These are phyloP conservation scores for Cheiracanthium punctorium DNA, from an alignment of 2,888 invertebrate genomes.

Conservation along the genomic window DNA sequence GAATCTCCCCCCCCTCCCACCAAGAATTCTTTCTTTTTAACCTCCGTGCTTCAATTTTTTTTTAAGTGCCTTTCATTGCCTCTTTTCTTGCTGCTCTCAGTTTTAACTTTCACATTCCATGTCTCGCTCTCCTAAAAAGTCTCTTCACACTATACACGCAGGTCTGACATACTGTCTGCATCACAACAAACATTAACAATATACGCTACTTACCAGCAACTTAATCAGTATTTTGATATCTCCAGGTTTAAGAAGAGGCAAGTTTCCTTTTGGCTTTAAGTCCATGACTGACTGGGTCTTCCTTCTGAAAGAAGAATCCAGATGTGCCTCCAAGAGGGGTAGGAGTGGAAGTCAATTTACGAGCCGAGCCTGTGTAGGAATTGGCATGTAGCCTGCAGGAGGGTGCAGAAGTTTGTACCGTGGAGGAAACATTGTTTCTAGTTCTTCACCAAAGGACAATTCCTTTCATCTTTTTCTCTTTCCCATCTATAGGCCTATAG, in stretches of 20 bases:
- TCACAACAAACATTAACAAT: no score
- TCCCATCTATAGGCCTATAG: slow-evolving; percentile 98
- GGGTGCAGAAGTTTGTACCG: slow-evolving; percentile 98
- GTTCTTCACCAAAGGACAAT: slow-evolving; percentile 96
- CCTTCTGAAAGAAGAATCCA: slow-evolving; percentile 95
- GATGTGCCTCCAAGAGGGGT: slow-evolving; percentile 85
- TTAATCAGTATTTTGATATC: slow-evolving; percentile 99
- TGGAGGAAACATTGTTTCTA: slow-evolving; percentile 97
- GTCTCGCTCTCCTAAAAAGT: no score
- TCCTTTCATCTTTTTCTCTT: slow-evolving; percentile 98
- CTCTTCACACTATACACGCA: no score
- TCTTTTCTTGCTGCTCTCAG: no score
- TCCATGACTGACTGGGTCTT: slow-evolving; percentile 93
- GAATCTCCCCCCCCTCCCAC: no score
- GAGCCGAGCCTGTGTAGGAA: slow-evolving; percentile 97
- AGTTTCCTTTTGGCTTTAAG: slow-evolving; percentile 96
- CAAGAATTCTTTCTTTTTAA: no score
- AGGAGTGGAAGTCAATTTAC: slow-evolving; percentile 97
- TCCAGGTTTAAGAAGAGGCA: slow-evolving; percentile 99
- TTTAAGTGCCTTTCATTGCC: no score
- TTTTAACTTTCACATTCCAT: no score
- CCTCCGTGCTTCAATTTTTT: no score
- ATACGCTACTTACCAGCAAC: slow-evolving; percentile 84
- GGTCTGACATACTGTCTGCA: no score
- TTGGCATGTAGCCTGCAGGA: slow-evolving; percentile 95